Conservation (phyloP, 2,113 vertebrate species). For the Argyrosomus japonicus region DNA sequence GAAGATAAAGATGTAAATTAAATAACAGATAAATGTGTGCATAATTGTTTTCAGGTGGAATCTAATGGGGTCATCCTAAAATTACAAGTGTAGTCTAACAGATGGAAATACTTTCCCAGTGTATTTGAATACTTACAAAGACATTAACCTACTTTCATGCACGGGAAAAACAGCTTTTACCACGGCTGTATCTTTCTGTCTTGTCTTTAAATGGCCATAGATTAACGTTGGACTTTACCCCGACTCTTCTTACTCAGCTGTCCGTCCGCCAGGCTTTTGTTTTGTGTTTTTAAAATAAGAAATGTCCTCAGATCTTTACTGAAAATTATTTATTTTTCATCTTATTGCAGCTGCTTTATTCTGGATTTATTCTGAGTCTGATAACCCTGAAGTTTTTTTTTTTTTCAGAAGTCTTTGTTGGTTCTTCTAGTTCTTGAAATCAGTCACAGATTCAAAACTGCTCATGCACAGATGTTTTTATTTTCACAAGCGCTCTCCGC, state of each 20-base stretch:
- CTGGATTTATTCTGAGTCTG: slow-evolving; percentile 31
- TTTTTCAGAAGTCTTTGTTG: slow-evolving; percentile 23
- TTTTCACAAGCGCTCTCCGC: not conserved
- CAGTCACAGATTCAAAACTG: slow-evolving; percentile 11
- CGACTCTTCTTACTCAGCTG: slow-evolving; percentile 28
- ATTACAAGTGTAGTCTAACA: not conserved
- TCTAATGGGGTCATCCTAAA: not conserved
- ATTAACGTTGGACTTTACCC: slow-evolving; percentile 64
- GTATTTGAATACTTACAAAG: slow-evolving; percentile 26
- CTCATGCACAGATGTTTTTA: slow-evolving; percentile 31
- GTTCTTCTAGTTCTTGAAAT: slow-evolving; percentile 41
- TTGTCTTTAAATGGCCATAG: slow-evolving; percentile 36
- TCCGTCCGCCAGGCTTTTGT: not conserved
- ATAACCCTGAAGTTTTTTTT: slow-evolving; percentile 15
- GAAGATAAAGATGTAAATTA: not conserved
- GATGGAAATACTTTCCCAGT: not conserved
- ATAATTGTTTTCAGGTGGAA: slow-evolving; percentile 1
- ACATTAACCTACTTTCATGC: slow-evolving; percentile 57
- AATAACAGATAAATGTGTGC: slow-evolving; percentile 1
- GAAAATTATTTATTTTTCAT: not conserved
- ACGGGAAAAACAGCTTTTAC: slow-evolving; percentile 45
- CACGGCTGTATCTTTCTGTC: not conserved
- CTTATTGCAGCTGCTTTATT: slow-evolving; percentile 1
- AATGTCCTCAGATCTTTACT: slow-evolving; percentile 14
- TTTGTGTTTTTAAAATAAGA: not conserved